These are phyloP conservation scores for Leptinotarsa juncta DNA, from an alignment of 2,888 invertebrate species.

Conservation along the genomic window DNA sequence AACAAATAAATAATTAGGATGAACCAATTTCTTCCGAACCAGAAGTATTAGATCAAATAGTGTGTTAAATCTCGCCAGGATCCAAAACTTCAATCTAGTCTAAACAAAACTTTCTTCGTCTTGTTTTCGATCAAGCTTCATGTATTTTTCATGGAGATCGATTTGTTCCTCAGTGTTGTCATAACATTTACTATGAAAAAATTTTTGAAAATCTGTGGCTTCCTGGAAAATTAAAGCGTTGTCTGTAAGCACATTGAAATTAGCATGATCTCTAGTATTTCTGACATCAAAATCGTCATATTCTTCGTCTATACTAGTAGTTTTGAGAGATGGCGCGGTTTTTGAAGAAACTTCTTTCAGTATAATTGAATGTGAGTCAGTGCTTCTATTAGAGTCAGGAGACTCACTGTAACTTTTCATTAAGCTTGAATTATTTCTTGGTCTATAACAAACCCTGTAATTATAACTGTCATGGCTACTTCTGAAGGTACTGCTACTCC, in stretches of 20 bases:
- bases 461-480: slow-evolving; percentile 60
- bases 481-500: slow-evolving; percentile 61
- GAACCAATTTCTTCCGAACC: no score
- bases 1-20: no score
- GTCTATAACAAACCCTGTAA: slow-evolving; percentile 59
- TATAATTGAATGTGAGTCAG: slow-evolving; percentile 55
- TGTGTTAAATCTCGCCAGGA: background rate
- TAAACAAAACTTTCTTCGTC: slow-evolving; percentile 57
- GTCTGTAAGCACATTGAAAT: slow-evolving; percentile 53
- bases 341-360: slow-evolving; percentile 39
- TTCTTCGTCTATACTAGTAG: slow-evolving; percentile 48
- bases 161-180: slow-evolving; percentile 47
- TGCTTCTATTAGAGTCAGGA: slow-evolving; percentile 72
- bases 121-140: slow-evolving; percentile 44
- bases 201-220: slow-evolving; percentile 40
- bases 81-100: slow-evolving; percentile 7
- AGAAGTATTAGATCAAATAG: background rate
- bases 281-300: slow-evolving; percentile 40
- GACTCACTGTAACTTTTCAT: slow-evolving; percentile 60
- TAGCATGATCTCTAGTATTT: slow-evolving; percentile 38
- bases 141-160: slow-evolving; percentile 50
- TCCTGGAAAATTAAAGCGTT: slow-evolving; percentile 50
- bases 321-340: slow-evolving; percentile 30
- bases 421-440: slow-evolving; percentile 58
- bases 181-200: slow-evolving; percentile 43